Conservation (phyloP, 2,113 vertebrate species). For the Psittacara wagleri region DNA sequence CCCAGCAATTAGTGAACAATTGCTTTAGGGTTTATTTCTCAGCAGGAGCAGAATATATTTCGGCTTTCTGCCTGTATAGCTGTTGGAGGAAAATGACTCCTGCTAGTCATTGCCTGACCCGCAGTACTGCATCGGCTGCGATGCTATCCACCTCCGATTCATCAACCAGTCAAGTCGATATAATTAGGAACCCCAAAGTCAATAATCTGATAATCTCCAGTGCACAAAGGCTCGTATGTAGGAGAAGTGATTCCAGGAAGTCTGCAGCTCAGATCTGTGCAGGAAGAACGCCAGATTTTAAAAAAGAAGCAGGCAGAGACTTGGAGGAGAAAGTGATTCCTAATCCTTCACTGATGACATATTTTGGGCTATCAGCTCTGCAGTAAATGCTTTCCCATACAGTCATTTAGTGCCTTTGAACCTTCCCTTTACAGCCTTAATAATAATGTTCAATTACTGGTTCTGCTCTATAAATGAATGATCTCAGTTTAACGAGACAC, state of each 20-base stretch:
- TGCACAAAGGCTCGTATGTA: conserved; percentile 6
- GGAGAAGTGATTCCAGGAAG: conserved; percentile 56
- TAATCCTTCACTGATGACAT: conserved; percentile 45
- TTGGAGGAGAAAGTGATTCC: conserved; percentile 36
- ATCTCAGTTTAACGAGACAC: not conserved
- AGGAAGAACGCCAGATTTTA: conserved; percentile 62
- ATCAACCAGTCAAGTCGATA: conserved; percentile 44
- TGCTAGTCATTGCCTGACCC: not conserved
- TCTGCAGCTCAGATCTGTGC: not conserved
- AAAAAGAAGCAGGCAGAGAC: conserved; percentile 51
- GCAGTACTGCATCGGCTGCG: not conserved
- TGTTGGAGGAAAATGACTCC: not conserved
- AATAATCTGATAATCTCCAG: conserved; percentile 58
- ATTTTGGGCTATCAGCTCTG: conserved; percentile 32
- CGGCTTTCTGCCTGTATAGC: not conserved
- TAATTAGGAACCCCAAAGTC: conserved; percentile 55
- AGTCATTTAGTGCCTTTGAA: not conserved
- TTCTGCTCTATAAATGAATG: conserved; percentile 37
- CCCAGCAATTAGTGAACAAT: not conserved
- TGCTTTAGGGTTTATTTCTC: conserved; percentile 3
- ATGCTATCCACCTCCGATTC: conserved; percentile 28
- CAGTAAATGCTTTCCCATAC: conserved; percentile 10
- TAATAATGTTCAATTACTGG: conserved; percentile 23
- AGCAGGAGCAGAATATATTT: conserved; percentile 10
- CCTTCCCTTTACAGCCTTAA: conserved; percentile 26